phyloP scores from a whole-genome alignment of 2,113 vertebrate genomes.

The Leptobrachium leishanense region DNA sequence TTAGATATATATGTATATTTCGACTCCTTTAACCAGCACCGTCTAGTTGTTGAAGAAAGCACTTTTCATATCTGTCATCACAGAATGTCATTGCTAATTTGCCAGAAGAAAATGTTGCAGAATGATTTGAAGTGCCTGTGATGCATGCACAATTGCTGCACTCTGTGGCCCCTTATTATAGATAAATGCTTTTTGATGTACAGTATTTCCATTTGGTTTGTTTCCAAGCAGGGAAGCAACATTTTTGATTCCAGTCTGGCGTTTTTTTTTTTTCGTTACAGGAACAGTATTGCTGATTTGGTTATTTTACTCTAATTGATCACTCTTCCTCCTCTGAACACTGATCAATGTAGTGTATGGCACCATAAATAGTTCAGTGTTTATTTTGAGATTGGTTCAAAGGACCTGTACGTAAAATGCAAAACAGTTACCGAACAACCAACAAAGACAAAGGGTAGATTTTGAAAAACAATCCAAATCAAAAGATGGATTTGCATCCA shows the following conservation, averaged over 20 bases:
- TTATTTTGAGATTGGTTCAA: conserved; percentile 5
- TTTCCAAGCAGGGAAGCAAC: conserved; percentile 32
- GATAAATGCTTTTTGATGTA: conserved; percentile 47
- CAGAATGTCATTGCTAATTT: conserved; percentile 39
- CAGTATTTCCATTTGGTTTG: conserved; percentile 42
- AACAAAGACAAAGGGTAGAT: too few species aligned
- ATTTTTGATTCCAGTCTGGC: conserved; percentile 26
- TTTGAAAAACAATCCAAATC: too few species aligned
- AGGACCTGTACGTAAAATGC: conserved; percentile 1
- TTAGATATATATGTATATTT: conserved; percentile 7
- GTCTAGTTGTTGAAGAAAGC: conserved; percentile 25
- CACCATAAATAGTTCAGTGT: conserved; percentile 6
- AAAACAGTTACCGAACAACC: too few species aligned
- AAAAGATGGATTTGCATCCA: too few species aligned
- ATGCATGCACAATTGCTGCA: conserved; percentile 39
- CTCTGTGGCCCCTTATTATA: conserved; percentile 38
- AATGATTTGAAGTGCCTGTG: conserved; percentile 27
- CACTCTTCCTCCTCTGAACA: conserved; percentile 9
- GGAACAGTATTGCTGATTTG: conserved; percentile 29
- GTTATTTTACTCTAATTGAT: conserved; percentile 24
- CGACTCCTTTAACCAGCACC: conserved; percentile 12
- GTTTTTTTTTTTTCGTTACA: conserved; percentile 27
- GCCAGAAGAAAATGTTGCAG: conserved; percentile 36
- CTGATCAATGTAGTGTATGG: conserved; percentile 6
- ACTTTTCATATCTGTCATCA: conserved; percentile 24